Evolutionary conservation across 2,797 vertebrate species (phyloP).

Genomic region (Coregonus sp.): DNA sequence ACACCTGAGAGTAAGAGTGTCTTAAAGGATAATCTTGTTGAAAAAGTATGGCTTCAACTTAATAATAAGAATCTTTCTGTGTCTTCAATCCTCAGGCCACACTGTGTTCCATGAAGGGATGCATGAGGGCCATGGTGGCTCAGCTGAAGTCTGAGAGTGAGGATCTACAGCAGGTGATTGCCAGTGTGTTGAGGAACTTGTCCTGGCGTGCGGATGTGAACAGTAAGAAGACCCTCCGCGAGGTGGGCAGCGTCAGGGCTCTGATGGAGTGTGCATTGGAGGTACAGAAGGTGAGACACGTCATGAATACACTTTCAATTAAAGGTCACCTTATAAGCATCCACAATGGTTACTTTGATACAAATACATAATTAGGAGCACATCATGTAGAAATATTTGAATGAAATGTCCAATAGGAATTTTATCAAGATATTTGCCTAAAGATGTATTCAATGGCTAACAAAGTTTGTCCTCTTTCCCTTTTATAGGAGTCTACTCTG

Average conservation of each 20-base stretch:
- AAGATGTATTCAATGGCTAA: neutral
- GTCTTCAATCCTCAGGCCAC: conserved; percentile 81
- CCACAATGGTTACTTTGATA: too few species aligned
- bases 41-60: neutral
- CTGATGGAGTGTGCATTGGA: conserved; percentile 95
- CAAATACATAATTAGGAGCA: too few species aligned
- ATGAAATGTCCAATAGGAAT: too few species aligned
- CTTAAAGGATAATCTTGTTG: neutral
- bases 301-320: too few species aligned
- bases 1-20: neutral
- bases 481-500: conserved; percentile 90
- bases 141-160: conserved; percentile 97
- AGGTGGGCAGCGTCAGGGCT: conserved; percentile 96
- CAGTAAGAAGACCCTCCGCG: conserved; percentile 95
- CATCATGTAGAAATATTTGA: too few species aligned
- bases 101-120: conserved; percentile 97
- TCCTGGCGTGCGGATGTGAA: conserved; percentile 98
- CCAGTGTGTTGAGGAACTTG: conserved; percentile 94
- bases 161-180: conserved; percentile 97
- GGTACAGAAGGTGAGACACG: conserved; percentile 89
- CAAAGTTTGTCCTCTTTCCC: neutral
- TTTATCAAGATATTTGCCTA: neutral
- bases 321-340: too few species aligned
- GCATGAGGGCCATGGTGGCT: conserved; percentile 97
- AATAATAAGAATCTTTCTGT: neutral